A percentile compares a stretch with the other conserved stretches of the same genome.
phyloP scores from a whole-genome alignment of 2,797 vertebrate genomes.

The Pristis pectinata region DNA sequence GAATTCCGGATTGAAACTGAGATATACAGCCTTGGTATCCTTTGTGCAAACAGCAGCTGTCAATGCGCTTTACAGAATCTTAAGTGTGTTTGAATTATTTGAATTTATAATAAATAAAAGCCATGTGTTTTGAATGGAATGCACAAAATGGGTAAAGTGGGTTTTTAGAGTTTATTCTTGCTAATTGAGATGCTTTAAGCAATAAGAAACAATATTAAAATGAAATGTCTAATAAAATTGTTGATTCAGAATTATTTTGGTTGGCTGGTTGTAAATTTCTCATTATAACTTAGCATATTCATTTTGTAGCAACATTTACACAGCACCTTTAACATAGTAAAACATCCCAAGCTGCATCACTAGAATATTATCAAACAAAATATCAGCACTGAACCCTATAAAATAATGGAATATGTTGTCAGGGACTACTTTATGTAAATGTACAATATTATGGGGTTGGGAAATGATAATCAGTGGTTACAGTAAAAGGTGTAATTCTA shows the following conservation, averaged over 20 bases:
- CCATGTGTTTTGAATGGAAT: constrained; percentile 25
- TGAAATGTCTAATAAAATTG: constrained; percentile 24
- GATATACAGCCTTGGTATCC: neutral
- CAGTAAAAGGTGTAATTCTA: neutral
- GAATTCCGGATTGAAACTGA: neutral
- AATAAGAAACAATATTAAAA: neutral
- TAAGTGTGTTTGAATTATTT: neutral
- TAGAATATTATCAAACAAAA: neutral
- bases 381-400: neutral
- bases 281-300: neutral
- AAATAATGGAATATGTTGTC: neutral
- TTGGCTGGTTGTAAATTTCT: neutral
- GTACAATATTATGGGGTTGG: neutral
- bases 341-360: neutral
- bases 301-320: neutral
- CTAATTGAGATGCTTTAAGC: constrained; percentile 19
- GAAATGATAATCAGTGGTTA: neutral
- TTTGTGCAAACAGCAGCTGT: constrained; percentile 13
- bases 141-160: neutral
- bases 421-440: neutral
- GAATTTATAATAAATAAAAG: constrained; percentile 26
- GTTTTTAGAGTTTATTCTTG: constrained; percentile 24
- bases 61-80: constrained; percentile 7
- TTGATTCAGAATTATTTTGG: neutral
- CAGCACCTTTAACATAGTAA: neutral